Conservation (phyloP, 2,797 vertebrate genomes). For the Cuniculus paca region DNA sequence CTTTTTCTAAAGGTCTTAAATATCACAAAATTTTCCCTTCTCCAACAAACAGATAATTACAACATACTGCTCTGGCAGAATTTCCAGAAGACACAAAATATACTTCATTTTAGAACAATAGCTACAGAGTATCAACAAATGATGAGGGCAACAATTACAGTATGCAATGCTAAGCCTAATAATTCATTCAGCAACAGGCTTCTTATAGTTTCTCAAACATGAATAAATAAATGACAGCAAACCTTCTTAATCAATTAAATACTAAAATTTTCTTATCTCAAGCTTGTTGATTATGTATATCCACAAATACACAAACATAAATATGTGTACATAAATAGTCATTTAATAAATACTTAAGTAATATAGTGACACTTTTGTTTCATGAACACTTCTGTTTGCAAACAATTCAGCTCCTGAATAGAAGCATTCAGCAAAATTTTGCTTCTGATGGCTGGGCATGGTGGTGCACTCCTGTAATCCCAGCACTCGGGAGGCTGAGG, state of each 20-base stretch:
- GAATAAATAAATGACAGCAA: slow-evolving; percentile 30
- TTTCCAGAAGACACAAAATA: slow-evolving; percentile 52
- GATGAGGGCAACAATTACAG: slow-evolving; percentile 3
- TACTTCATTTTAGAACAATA: slow-evolving; percentile 43
- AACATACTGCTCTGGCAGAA: slow-evolving; percentile 12
- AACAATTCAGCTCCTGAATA: no score
- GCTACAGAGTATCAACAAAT: slow-evolving; percentile 8
- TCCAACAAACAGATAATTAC: background rate
- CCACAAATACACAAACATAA: background rate
- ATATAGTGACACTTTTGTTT: background rate
- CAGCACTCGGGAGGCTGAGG: no score
- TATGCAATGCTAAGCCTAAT: background rate
- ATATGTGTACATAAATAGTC: background rate
- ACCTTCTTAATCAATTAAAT: background rate
- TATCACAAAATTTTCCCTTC: slow-evolving; percentile 14
- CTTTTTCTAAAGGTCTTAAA: slow-evolving; percentile 47
- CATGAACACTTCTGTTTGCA: no score
- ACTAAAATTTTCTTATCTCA: background rate
- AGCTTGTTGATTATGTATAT: background rate
- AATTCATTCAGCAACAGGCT: slow-evolving; percentile 10
- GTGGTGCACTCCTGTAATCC: no score
- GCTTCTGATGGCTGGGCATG: no score
- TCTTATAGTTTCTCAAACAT: background rate
- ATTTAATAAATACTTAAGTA: slow-evolving; percentile 50
- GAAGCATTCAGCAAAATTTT: background rate